Conservation (phyloP, 2,797 vertebrate genomes). For the Micromesistius poutassou region DNA sequence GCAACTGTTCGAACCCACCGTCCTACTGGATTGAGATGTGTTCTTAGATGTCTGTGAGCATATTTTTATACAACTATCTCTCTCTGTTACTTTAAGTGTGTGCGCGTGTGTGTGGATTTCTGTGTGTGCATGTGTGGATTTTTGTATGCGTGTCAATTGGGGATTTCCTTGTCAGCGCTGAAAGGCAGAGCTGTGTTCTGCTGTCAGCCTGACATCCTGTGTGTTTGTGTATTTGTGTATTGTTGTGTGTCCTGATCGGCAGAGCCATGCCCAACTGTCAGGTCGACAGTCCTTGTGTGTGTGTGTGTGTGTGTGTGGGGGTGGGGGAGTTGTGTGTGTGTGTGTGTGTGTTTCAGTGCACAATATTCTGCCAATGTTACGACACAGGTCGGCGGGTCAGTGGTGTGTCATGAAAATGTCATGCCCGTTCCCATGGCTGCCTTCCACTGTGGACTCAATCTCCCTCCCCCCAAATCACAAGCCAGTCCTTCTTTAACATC, state of each 20-base stretch:
- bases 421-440: conserved; percentile 14
- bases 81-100: too few relatives aligned
- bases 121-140: too few relatives aligned
- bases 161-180: conserved; percentile 51
- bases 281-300: not conserved
- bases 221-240: not conserved
- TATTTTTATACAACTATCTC: too few relatives aligned
- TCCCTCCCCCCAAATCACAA: not conserved
- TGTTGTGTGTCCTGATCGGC: not conserved
- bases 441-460: not conserved
- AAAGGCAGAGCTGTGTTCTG: conserved; percentile 42
- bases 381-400: conserved; percentile 21
- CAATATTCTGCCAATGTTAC: conserved; percentile 43
- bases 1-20: too few relatives aligned
- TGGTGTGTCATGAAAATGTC: conserved; percentile 47
- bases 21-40: too few relatives aligned
- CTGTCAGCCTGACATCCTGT: conserved; percentile 40
- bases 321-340: not conserved
- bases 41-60: too few relatives aligned
- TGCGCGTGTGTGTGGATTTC: too few relatives aligned
- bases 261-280: too few relatives aligned
- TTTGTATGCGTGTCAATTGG: not conserved
- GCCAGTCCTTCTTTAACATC: too few relatives aligned
- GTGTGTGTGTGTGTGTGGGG: not conserved
- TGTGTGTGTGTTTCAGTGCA: conserved; percentile 21